Conservation (phyloP, 2,797 vertebrate genomes). For the Myotis planiceps region DNA sequence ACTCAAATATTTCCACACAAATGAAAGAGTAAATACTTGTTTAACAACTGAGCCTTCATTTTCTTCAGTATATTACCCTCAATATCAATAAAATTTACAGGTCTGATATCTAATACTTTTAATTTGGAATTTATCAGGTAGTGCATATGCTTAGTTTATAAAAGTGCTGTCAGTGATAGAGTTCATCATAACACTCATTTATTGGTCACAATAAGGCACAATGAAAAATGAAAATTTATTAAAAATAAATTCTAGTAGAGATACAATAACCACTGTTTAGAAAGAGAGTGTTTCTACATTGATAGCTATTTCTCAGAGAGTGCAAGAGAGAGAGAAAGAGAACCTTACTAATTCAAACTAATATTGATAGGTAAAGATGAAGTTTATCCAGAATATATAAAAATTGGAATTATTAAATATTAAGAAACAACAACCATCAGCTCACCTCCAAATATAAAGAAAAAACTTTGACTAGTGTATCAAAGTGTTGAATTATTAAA, state of each 20-base stretch:
- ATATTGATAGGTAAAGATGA: not conserved
- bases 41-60: not conserved
- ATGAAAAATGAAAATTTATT: not conserved
- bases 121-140: not conserved
- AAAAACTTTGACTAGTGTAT: not conserved
- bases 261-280: not conserved
- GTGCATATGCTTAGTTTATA: conserved; percentile 16
- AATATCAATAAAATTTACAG: not conserved
- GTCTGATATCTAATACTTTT: not conserved
- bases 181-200: not conserved
- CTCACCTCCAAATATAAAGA: not conserved
- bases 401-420: not conserved
- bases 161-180: not conserved
- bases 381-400: not conserved
- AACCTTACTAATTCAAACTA: not conserved
- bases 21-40: not conserved
- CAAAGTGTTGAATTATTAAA: not conserved
- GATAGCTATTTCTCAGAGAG: not conserved
- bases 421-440: not conserved
- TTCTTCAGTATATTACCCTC: not conserved
- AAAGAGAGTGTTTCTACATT: not conserved
- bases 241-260: not conserved
- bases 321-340: not conserved
- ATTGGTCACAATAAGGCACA: not conserved
- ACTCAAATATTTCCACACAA: not conserved